phyloP scores from a whole-genome alignment of 2,888 invertebrate species.

The Drosophila atripex region DNA sequence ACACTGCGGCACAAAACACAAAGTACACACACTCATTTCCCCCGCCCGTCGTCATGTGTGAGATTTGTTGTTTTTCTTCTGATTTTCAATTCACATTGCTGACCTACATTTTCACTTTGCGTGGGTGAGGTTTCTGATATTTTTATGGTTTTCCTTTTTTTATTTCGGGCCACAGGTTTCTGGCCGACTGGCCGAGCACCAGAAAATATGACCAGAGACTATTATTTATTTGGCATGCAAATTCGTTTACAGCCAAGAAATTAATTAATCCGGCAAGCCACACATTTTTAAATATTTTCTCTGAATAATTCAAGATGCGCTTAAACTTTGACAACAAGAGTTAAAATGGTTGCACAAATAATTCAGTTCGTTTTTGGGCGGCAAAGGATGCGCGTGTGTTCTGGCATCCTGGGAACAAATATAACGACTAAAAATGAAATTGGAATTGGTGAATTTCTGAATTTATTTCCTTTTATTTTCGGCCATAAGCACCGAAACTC shows the following conservation, averaged over 20 bases:
- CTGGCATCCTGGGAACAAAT: neutral
- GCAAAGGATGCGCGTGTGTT: neutral
- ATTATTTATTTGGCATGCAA: constrained; percentile 51
- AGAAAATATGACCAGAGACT: constrained; percentile 24
- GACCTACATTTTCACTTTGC: constrained; percentile 63
- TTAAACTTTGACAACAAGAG: constrained; percentile 6
- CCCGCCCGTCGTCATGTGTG: neutral
- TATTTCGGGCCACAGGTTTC: constrained; percentile 35
- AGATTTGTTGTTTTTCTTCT: constrained; percentile 43
- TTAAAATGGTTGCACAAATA: constrained; percentile 11
- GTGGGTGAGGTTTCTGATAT: constrained; percentile 27
- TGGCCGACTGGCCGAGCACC: constrained; percentile 34
- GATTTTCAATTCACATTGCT: constrained; percentile 67
- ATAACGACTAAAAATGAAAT: constrained; percentile 3
- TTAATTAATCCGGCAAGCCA: constrained; percentile 44
- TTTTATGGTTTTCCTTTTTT: constrained; percentile 13
- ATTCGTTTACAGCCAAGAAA: constrained; percentile 36
- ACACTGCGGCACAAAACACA: constrained; percentile 60
- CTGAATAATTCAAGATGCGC: constrained; percentile 21
- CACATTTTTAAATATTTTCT: constrained; percentile 24
- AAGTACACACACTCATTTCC: constrained; percentile 15
- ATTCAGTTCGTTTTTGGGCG: constrained; percentile 5
- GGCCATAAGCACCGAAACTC: constrained; percentile 7
- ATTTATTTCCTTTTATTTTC: constrained; percentile 14
- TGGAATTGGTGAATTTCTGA: neutral